phyloP scores from a whole-genome alignment of 2,797 vertebrate genomes.

The Enteromius paludinosus region DNA sequence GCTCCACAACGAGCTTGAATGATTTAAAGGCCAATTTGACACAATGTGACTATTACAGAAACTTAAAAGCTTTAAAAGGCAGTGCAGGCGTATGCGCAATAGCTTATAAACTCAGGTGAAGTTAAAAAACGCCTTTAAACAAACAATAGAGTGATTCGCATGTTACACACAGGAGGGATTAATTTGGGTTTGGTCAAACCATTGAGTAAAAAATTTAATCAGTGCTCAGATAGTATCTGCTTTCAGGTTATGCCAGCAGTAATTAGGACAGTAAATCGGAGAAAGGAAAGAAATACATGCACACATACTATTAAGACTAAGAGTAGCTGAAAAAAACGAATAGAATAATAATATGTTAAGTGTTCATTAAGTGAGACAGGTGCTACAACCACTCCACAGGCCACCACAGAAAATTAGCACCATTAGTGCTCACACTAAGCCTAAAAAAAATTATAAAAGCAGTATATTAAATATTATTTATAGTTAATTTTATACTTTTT shows the following conservation, averaged over 20 bases:
- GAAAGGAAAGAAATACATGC: neutral
- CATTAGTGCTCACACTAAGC: neutral
- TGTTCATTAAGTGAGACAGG: neutral
- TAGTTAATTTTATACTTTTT: neutral
- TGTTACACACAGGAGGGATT: neutral
- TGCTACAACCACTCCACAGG: neutral
- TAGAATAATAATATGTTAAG: neutral
- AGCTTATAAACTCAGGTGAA: neutral
- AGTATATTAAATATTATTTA: neutral
- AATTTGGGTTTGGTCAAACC: conserved; percentile 3
- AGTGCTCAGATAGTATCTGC: neutral
- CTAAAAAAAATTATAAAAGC: neutral
- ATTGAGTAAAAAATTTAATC: neutral
- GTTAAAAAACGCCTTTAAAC: neutral
- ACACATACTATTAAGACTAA: neutral
- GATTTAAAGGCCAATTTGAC: neutral
- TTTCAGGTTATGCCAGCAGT: conserved; percentile 6
- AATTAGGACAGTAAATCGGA: neutral
- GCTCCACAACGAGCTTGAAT: neutral
- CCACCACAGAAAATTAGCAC: neutral
- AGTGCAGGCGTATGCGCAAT: neutral
- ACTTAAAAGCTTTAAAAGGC: conserved; percentile 2
- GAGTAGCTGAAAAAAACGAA: neutral
- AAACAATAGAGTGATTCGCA: neutral
- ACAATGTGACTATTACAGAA: neutral